Evolutionary conservation across 2,113 vertebrate genomes (phyloP), one percentile per base, ranked within the genome.

Genomic region (Holacanthus passer): DNA sequence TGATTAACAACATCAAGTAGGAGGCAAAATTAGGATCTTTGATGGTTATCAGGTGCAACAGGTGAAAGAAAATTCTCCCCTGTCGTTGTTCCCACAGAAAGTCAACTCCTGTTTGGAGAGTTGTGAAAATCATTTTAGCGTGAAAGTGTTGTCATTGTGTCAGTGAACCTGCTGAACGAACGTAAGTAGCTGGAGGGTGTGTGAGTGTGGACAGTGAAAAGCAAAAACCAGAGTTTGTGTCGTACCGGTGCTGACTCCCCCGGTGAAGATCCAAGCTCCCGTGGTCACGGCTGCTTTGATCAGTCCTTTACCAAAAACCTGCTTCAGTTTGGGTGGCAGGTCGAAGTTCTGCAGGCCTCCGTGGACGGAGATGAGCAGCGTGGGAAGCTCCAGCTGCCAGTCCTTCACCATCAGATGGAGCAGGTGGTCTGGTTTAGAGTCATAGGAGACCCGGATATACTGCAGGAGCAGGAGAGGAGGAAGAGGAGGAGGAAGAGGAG

Each of bases 261-360:
- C 97, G 0, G 98, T 99, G 94, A 99, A 99, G 93, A 99, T 99
- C 98, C 98, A 99, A 73, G 98, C 98, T 60, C 98, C 97, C 0
- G 98, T 99, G 69, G 98, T 99, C 95, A 99, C 94, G 3, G 98
- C 97, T 7, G 98, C 98, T 83, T 99, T 99, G 92, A 99, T 97
- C 81, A 99, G 94, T 1, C 98, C 98, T 91, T 97, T 99, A 9
- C 98, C 98, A 85, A 99, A 99, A 0, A 99, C 97, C 86, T 99
- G 98, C 87, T 99, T 99, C 70, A 99, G 95, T 88, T 99, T 99
- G 27, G 98, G 97, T 41, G 97, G 97, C 88, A 99, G 93, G 82
- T 97, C 96, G 31, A 99, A 99, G 90, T 98, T 99, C 95, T 98
- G 98, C 47, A 99, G 96, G 31, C 98, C 98, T 56, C 98, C 98